A percentile compares a stretch with the other conserved stretches of the same genome.
Evolutionary conservation across 2,113 vertebrate species (phyloP).

Genomic region (Myanophis thanlyinensis): DNA sequence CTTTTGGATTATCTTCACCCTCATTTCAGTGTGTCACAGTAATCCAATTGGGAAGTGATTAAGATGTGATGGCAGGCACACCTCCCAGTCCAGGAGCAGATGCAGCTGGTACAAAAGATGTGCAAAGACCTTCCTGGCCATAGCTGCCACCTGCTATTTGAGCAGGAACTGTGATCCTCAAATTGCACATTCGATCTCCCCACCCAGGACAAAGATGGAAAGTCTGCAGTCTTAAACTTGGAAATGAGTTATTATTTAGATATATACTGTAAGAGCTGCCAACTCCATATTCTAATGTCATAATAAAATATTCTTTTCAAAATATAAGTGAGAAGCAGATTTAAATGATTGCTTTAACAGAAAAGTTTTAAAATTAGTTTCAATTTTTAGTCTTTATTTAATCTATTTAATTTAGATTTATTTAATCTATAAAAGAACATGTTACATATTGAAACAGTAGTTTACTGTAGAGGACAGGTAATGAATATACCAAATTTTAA

Average conservation of each 20-base stretch:
- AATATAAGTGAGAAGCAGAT: neutral
- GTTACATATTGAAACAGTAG: neutral
- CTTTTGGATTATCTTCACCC: neutral
- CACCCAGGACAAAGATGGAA: neutral
- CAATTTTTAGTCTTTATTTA: fast-evolving
- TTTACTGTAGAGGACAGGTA: fast-evolving
- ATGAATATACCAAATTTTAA: neutral
- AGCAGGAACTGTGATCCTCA: neutral
- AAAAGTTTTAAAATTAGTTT: neutral
- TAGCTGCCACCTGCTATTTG: neutral
- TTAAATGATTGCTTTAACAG: neutral
- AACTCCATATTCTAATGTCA: neutral
- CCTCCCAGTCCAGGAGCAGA: neutral
- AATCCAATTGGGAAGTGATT: neutral
- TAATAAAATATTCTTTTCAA: neutral
- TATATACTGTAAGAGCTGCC: neutral
- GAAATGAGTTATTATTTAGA: neutral
- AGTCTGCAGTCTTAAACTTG: neutral
- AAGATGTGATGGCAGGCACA: neutral
- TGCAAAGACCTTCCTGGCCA: neutral
- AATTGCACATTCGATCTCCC: neutral
- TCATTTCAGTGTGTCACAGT: neutral
- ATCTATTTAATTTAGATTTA: too few relatives aligned
- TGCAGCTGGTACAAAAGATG: neutral
- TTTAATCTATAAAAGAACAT: neutral